A percentile compares a stretch with the other conserved stretches of the same genome.
Conservation (phyloP, 2,888 invertebrate genomes). For the Zaprionus obscuricornis region DNA sequence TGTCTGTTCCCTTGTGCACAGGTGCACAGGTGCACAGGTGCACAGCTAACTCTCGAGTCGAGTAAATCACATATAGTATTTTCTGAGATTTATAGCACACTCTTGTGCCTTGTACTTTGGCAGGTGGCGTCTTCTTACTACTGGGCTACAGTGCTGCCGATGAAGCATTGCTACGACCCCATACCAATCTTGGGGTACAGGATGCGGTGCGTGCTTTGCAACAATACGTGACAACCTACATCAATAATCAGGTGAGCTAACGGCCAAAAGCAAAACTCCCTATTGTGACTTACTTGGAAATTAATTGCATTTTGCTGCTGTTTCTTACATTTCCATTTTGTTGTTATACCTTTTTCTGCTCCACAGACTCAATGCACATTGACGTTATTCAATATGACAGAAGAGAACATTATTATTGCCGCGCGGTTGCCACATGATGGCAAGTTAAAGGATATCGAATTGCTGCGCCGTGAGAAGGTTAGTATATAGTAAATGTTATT, state of each 20-base stretch:
- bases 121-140: constrained; percentile 94
- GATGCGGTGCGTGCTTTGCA: constrained; percentile 93
- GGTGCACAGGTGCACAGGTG: constrained; percentile 15
- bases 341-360: too few relatives aligned
- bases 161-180: constrained; percentile 91
- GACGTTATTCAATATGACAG: constrained; percentile 92
- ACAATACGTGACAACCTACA: constrained; percentile 89
- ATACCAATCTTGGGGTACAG: constrained; percentile 92
- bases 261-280: constrained; percentile 7
- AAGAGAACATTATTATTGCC: constrained; percentile 94
- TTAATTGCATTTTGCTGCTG: constrained; percentile 44
- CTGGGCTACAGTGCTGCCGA: constrained; percentile 96
- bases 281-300: constrained; percentile 17
- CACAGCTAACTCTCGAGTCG: constrained; percentile 33
- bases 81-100: constrained; percentile 59
- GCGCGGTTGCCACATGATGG: constrained; percentile 89
- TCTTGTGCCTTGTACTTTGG: constrained; percentile 27
- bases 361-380: constrained; percentile 92
- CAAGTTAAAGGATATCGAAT: constrained; percentile 87
- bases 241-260: constrained; percentile 87
- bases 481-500: constrained; percentile 27
- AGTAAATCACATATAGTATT: constrained; percentile 57
- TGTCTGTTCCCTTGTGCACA: constrained; percentile 5
- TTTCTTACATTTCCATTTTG: neutral
- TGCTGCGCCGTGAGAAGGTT: constrained; percentile 90